These are phyloP conservation scores for Drosophila pegasa DNA, from an alignment of 2,888 invertebrate genomes.

Conservation along the genomic window DNA sequence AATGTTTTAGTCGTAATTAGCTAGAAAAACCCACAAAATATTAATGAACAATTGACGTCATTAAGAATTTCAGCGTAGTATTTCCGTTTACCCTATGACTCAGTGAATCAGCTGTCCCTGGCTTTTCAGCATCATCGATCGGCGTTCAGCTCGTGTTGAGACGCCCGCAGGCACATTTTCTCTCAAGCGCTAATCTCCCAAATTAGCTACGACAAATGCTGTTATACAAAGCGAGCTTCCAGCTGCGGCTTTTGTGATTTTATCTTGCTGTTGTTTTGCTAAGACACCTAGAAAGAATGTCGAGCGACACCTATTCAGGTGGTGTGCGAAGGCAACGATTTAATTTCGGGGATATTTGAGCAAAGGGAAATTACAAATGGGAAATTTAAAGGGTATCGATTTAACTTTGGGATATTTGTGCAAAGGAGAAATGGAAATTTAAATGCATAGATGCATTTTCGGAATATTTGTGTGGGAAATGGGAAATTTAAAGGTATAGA, in stretches of 20 bases:
- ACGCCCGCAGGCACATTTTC: slow-evolving; percentile 39
- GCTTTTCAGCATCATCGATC: slow-evolving; percentile 33
- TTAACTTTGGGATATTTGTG: too few relatives aligned
- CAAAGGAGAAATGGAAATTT: too few relatives aligned
- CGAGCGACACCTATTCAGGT: neutral
- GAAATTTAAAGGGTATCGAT: neutral
- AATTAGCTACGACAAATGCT: slow-evolving; percentile 60
- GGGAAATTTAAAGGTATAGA: neutral
- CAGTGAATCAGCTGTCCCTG: slow-evolving; percentile 17
- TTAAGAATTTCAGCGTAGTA: slow-evolving; percentile 39
- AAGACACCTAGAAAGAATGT: neutral
- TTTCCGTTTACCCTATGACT: slow-evolving; percentile 52
- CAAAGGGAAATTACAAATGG: neutral
- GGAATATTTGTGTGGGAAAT: neutral
- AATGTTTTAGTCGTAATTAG: slow-evolving; percentile 18
- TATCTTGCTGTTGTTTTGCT: slow-evolving; percentile 18
- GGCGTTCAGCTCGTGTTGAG: slow-evolving; percentile 10
- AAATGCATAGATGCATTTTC: neutral
- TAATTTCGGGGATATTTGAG: neutral
- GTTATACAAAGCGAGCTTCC: slow-evolving; percentile 33
- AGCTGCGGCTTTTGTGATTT: slow-evolving; percentile 4
- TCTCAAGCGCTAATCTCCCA: slow-evolving; percentile 41
- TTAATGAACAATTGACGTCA: slow-evolving; percentile 46
- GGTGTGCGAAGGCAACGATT: neutral
- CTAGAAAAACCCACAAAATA: slow-evolving; percentile 54